phyloP scores from a whole-genome alignment of 1,140 invertebrate genomes.

The Ostrea denselamellosa region DNA sequence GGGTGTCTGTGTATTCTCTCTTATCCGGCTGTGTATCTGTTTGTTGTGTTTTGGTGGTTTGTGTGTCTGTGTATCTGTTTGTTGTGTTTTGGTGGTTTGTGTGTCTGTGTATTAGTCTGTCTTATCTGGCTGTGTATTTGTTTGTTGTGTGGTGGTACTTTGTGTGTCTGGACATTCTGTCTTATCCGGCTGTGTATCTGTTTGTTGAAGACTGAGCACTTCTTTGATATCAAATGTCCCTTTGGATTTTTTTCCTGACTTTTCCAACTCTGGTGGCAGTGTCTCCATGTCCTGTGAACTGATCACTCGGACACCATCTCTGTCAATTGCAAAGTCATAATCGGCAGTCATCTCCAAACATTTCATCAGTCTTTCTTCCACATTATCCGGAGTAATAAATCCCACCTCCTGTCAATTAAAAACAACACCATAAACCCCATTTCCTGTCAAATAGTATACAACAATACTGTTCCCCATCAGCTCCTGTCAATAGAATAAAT shows the following conservation, averaged over 20 bases:
- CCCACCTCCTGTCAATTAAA: background rate
- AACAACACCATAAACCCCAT: background rate
- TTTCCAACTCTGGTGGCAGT: too few relatives aligned
- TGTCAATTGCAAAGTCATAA: constrained; percentile 16
- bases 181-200: background rate
- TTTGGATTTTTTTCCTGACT: background rate
- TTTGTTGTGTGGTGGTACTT: background rate
- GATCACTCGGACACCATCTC: background rate
- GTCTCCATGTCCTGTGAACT: background rate
- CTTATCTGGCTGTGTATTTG: background rate
- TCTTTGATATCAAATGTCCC: too few relatives aligned
- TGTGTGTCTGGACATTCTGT: background rate
- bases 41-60: background rate
- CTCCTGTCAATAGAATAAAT: background rate
- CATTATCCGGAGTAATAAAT: background rate
- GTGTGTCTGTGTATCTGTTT: background rate
- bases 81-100: background rate
- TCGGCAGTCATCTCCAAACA: background rate
- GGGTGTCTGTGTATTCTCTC: background rate
- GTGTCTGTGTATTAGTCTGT: background rate
- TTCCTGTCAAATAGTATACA: too few relatives aligned
- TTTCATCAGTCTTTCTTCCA: background rate
- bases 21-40: too few relatives aligned
- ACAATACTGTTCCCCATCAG: too few relatives aligned
- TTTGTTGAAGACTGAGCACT: too few relatives aligned